Evolutionary conservation across 2,113 vertebrate genomes (phyloP).

Genomic region (Pteropus alecto): DNA sequence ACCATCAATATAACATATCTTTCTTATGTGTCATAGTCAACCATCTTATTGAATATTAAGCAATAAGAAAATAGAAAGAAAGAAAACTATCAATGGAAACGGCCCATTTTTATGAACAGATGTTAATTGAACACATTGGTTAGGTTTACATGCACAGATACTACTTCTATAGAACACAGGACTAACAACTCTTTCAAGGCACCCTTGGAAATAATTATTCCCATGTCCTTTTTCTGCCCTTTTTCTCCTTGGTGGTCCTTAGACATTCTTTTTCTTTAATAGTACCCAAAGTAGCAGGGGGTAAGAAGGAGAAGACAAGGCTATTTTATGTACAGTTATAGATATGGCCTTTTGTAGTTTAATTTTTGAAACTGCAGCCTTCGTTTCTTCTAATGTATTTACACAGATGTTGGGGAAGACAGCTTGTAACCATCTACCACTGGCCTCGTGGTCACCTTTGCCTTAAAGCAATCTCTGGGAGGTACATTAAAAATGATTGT

Average conservation of each 20-base stretch:
- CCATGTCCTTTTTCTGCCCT: constrained; percentile 80
- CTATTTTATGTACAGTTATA: constrained; percentile 80
- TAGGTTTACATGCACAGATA: constrained; percentile 68
- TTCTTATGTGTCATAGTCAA: not conserved
- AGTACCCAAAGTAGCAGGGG: constrained; percentile 65
- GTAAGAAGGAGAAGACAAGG: constrained; percentile 68
- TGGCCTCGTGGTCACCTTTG: constrained; percentile 85
- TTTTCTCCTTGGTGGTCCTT: constrained; percentile 84
- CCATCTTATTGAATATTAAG: not conserved
- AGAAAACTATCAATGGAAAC: not conserved
- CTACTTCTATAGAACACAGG: constrained; percentile 49
- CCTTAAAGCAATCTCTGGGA: constrained; percentile 87
- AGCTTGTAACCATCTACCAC: constrained; percentile 84
- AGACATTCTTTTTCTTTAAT: constrained; percentile 81
- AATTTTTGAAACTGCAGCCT: constrained; percentile 83
- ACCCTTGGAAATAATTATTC: constrained; percentile 80
- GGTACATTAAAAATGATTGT: constrained; percentile 85
- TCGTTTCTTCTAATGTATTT: constrained; percentile 84
- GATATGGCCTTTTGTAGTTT: constrained; percentile 81
- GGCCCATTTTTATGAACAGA: not conserved
- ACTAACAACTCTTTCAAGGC: constrained; percentile 68
- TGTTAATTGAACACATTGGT: constrained; percentile 22
- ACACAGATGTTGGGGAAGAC: constrained; percentile 87
- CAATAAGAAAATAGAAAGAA: not conserved
- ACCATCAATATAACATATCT: not conserved